Evolutionary conservation across 1,140 invertebrate genomes (phyloP).

Genomic region (Phortica variegata): DNA sequence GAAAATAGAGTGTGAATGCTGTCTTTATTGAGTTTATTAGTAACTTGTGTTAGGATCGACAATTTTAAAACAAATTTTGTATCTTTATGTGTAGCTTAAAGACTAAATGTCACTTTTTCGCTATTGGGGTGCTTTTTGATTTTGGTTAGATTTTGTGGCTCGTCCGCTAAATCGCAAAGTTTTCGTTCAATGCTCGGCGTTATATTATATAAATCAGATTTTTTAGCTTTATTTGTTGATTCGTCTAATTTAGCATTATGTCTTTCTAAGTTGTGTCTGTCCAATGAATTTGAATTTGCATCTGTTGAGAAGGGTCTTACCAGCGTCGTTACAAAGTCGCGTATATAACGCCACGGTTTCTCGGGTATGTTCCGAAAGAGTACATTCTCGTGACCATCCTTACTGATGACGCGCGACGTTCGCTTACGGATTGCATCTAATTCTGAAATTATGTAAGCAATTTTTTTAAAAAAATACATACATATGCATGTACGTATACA

Average conservation of each 20-base stretch:
- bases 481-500: too few species aligned
- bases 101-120: slow-evolving; percentile 39
- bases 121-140: too few species aligned
- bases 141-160: slow-evolving; percentile 22
- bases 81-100: slow-evolving; percentile 20
- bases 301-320: slow-evolving; percentile 53
- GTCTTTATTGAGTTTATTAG: slow-evolving; percentile 3
- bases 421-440: slow-evolving; percentile 25
- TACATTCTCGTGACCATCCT: slow-evolving; percentile 50
- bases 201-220: slow-evolving; percentile 42
- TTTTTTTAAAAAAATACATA: neutral
- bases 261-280: slow-evolving; percentile 6
- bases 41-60: neutral
- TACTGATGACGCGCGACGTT: slow-evolving; percentile 47
- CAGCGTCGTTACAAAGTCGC: slow-evolving; percentile 65
- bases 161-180: slow-evolving; percentile 37
- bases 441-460: slow-evolving; percentile 6
- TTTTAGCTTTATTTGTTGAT: slow-evolving; percentile 2
- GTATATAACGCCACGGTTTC: slow-evolving; percentile 61
- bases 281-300: neutral
- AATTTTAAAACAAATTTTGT: too few species aligned
- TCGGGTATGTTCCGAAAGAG: slow-evolving; percentile 57
- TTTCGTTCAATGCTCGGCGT: slow-evolving; percentile 41
- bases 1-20: slow-evolving; percentile 7
- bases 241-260: neutral